These are phyloP conservation scores for Cyphomyrmex costatus DNA, from an alignment of 1,140 invertebrate species.

Conservation along the genomic window DNA sequence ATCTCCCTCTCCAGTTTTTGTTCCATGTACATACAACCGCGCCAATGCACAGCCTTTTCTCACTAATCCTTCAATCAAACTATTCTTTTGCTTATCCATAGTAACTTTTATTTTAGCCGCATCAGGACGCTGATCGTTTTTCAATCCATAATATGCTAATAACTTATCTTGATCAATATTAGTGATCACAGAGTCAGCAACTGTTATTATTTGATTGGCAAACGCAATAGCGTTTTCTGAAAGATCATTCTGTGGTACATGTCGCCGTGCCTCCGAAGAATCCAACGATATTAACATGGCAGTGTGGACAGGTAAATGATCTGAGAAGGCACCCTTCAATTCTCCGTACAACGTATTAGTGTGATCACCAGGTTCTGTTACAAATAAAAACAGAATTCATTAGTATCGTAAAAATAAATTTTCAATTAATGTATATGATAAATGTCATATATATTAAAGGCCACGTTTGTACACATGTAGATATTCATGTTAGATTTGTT, in stretches of 20 bases:
- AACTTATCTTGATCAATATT: constrained; percentile 92
- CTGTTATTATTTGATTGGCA: constrained; percentile 87
- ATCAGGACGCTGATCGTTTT: constrained; percentile 92
- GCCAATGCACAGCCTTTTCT: constrained; percentile 92
- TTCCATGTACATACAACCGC: constrained; percentile 88
- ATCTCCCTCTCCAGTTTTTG: constrained; percentile 78
- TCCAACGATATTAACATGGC: constrained; percentile 93
- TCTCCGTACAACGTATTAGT: constrained; percentile 92
- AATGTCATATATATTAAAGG: constrained; percentile 34
- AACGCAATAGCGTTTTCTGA: constrained; percentile 87
- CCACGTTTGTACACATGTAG: neutral
- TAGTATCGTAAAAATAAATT: constrained; percentile 15
- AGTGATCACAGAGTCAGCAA: constrained; percentile 90
- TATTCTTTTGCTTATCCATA: constrained; percentile 94
- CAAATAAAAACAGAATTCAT: constrained; percentile 27
- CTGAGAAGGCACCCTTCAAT: constrained; percentile 90
- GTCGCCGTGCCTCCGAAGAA: constrained; percentile 84
- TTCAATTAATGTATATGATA: neutral
- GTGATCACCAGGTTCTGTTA: constrained; percentile 87
- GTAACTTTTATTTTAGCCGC: constrained; percentile 93
- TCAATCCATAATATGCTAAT: constrained; percentile 92
- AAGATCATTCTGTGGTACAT: constrained; percentile 87
- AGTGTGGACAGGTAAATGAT: constrained; percentile 91
- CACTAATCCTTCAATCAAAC: constrained; percentile 92
- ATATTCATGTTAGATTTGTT: neutral